Evolutionary conservation across 2,113 vertebrate genomes (phyloP).

Genomic region (Sinocyclocheilus maitianheensis): DNA sequence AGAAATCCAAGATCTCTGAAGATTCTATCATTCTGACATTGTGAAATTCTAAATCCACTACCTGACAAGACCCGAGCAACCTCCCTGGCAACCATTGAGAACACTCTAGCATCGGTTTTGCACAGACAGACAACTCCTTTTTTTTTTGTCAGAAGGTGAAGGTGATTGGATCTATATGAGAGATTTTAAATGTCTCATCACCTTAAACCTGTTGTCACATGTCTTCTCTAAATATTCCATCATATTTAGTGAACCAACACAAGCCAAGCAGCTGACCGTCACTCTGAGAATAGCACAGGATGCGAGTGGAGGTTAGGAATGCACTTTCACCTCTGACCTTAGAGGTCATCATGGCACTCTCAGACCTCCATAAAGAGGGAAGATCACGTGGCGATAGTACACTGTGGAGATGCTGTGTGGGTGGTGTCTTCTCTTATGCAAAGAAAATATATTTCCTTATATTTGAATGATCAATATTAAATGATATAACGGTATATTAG

Average conservation of each 20-base stretch:
- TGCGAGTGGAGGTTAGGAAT: slow-evolving; percentile 12
- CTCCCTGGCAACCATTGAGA: not conserved
- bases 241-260: not conserved
- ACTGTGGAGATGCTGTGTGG: not conserved
- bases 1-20: slow-evolving; percentile 7
- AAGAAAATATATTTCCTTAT: too few species aligned
- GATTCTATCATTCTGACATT: not conserved
- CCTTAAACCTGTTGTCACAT: not conserved
- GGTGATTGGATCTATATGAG: not conserved
- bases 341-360: slow-evolving; percentile 49
- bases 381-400: slow-evolving; percentile 30
- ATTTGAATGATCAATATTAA: too few species aligned
- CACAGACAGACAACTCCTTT: too few species aligned
- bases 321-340: slow-evolving; percentile 44
- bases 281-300: slow-evolving; percentile 34
- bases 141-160: not conserved
- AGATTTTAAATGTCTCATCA: not conserved
- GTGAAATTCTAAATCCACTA: too few species aligned
- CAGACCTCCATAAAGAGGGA: slow-evolving; percentile 42
- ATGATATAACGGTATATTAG: too few species aligned
- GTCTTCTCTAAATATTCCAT: not conserved
- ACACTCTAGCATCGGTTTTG: not conserved
- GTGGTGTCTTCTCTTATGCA: not conserved
- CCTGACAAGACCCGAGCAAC: too few species aligned
- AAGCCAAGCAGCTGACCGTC: not conserved